Evolutionary conservation across 2,113 vertebrate species (phyloP).

Genomic region (Ochotona princeps): DNA sequence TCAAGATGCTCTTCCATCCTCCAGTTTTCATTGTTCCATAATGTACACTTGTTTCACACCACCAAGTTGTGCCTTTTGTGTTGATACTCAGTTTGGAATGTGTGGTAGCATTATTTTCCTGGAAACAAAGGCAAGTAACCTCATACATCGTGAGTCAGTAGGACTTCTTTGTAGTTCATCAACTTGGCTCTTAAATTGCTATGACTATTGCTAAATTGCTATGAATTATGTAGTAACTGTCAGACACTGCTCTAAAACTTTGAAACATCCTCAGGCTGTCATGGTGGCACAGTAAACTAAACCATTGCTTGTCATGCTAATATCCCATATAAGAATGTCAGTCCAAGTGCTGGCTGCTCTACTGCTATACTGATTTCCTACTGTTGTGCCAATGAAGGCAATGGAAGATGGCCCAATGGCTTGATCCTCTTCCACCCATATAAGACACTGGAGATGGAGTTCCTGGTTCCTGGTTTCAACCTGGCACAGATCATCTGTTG

Average conservation of each 20-base stretch:
- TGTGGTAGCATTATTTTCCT: conserved; percentile 54
- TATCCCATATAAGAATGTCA: too few species aligned
- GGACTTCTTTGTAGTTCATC: neutral
- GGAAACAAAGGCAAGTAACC: conserved; percentile 49
- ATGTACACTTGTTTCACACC: conserved; percentile 6
- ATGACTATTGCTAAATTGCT: neutral
- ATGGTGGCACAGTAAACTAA: too few species aligned
- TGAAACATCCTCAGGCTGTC: neutral
- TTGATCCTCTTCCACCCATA: too few species aligned
- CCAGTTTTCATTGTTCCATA: conserved; percentile 42
- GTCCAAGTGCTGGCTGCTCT: too few species aligned
- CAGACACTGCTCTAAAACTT: conserved; percentile 17
- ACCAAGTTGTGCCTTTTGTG: conserved; percentile 40
- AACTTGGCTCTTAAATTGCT: neutral
- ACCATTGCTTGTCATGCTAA: too few species aligned
- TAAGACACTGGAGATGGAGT: too few species aligned
- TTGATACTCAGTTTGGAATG: conserved; percentile 52
- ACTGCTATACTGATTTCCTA: too few species aligned
- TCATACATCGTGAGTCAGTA: fast-evolving
- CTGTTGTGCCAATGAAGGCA: too few species aligned
- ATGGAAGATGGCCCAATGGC: too few species aligned
- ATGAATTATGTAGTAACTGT: neutral
- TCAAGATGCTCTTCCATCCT: neutral
- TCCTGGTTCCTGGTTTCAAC: too few species aligned
- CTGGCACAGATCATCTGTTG: too few species aligned